phyloP scores from a whole-genome alignment of 2,113 vertebrate species.

The Melierax canorus region DNA sequence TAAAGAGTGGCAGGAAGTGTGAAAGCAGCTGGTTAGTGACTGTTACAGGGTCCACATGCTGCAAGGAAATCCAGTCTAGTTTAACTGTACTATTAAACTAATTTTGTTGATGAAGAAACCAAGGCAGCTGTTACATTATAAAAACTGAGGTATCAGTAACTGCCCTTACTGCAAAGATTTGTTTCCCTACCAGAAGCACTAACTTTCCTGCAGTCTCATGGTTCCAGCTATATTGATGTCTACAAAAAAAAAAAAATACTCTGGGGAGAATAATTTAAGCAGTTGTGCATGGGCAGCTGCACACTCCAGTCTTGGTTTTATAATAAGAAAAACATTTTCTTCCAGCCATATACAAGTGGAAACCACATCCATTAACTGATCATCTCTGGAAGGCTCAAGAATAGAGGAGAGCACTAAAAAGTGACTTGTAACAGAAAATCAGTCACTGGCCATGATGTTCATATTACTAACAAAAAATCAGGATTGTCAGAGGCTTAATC shows the following conservation, averaged over 20 bases:
- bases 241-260: not conserved
- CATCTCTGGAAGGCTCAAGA: not conserved
- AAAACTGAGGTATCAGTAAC: not conserved
- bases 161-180: not conserved
- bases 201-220: not conserved
- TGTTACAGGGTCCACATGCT: not conserved
- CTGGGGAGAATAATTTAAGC: not conserved
- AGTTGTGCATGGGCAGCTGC: not conserved
- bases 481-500: not conserved
- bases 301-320: not conserved
- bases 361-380: not conserved
- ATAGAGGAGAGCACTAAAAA: not conserved
- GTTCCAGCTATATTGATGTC: not conserved
- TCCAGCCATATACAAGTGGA: not conserved
- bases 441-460: not conserved
- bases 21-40: not conserved
- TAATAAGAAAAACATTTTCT: not conserved
- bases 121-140: not conserved
- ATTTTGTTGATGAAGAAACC: not conserved
- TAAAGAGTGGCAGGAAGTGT: not conserved
- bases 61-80: not conserved
- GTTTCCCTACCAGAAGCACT: not conserved
- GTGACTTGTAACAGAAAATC: not conserved
- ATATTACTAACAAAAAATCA: not conserved
- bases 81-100: not conserved